Conservation (phyloP, 2,113 vertebrate species). For the Charadrius vociferus region DNA sequence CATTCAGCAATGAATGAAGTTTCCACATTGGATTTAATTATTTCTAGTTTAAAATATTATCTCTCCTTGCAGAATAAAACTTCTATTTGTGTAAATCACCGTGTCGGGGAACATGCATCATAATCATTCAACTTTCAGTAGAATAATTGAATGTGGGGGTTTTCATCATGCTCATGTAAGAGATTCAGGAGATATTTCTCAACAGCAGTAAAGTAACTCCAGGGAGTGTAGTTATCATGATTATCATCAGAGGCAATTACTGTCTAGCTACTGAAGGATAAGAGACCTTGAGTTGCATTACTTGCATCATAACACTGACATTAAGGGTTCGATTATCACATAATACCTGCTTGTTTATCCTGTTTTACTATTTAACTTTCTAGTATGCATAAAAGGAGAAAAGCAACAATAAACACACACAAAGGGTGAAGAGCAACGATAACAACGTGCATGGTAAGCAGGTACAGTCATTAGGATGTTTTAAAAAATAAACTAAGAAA, state of each 20-base stretch:
- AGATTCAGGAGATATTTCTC: conserved; percentile 39
- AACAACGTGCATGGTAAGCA: neutral
- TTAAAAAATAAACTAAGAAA: neutral
- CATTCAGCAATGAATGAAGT: neutral
- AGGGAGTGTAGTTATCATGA: conserved; percentile 59
- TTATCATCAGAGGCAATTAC: conserved; percentile 60
- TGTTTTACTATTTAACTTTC: conserved; percentile 20
- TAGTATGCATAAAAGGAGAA: neutral
- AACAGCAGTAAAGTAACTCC: conserved; percentile 42
- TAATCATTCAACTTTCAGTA: conserved; percentile 38
- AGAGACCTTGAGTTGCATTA: conserved; percentile 43
- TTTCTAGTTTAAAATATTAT: conserved; percentile 45
- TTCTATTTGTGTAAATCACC: conserved; percentile 37
- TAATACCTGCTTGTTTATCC: conserved; percentile 46
- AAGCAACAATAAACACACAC: neutral
- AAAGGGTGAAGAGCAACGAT: neutral
- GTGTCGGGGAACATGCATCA: conserved; percentile 10
- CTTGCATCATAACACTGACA: conserved; percentile 42
- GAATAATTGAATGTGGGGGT: conserved; percentile 36
- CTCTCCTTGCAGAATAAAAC: conserved; percentile 18
- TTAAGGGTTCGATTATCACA: conserved; percentile 47
- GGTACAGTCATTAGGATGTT: neutral
- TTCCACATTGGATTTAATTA: conserved; percentile 35
- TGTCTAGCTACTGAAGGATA: conserved; percentile 44
- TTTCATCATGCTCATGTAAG: neutral